Base-by-base conservation (phyloP, 2,113 vertebrate species). In the Heterotis niloticus region DNA sequence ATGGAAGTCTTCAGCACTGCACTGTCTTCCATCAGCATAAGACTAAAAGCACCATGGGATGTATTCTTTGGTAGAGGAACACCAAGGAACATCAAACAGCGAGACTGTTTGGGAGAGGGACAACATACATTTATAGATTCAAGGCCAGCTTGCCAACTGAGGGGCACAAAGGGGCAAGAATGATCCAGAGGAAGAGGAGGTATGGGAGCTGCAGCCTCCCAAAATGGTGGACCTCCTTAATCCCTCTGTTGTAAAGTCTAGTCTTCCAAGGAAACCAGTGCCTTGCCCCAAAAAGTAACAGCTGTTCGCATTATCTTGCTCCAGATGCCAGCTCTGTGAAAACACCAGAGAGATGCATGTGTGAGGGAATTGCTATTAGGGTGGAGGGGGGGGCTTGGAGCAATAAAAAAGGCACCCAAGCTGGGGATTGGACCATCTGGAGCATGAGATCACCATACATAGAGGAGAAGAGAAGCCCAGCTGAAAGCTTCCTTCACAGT, bases 351-450 rank as follows among this genome's bases (percentile, higher is more conserved):
- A 4, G 28, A n/a, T 20, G 1, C 23, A 20, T 20, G 23, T 20
- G 12, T 20, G 23, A 14, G 60, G 1, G 60, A 20, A 62, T 20
- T 17, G 2, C 64, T 23, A 20, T 12, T 23, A 14, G 73, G 26
- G n/a, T 64, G 57, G 54, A 78, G 76, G 44, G 5, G 69, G 29
- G 29, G 67, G 72, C 59, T 69, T 24, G 14, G 34, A 78, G 73
- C 34, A 79, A 51, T 62, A 78, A 68, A 69, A 68, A 78, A 68
- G 64, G 68, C 76, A 68, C 34, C 76, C 72, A 82, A 78, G 76
- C 78, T 86, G 64, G 77, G 75, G 78, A 82, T 80, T 65, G 11
- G 51, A 80, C 86, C 85, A 90, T 88, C 87, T 91, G 87, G 89
- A 85, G 74, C 78, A 74, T 72, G 79, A 69, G 68, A 85, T 83